phyloP scores from a whole-genome alignment of 2,888 invertebrate genomes.

The Eilema caniola region DNA sequence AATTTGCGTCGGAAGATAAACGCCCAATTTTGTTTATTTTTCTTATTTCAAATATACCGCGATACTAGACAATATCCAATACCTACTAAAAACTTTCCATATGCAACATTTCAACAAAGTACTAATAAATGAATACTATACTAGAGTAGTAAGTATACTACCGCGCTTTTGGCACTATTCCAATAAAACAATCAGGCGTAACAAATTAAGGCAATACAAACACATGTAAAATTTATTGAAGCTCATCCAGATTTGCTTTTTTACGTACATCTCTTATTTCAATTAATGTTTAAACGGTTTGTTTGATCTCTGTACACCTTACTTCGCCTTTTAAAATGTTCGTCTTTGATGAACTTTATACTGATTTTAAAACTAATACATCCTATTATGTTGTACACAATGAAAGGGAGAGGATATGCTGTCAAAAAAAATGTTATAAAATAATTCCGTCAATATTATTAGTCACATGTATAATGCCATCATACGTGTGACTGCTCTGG shows the following conservation, averaged over 20 bases:
- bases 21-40: slow-evolving; percentile 21
- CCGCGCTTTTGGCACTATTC: slow-evolving; percentile 72
- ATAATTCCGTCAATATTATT: background rate
- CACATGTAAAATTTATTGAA: slow-evolving; percentile 72
- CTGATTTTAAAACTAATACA: slow-evolving; percentile 1
- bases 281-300: slow-evolving; percentile 59
- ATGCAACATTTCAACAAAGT: slow-evolving; percentile 34
- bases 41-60: slow-evolving; percentile 20
- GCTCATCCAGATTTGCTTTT: slow-evolving; percentile 67
- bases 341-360: slow-evolving; percentile 26
- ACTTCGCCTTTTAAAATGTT: slow-evolving; percentile 15
- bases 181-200: slow-evolving; percentile 80
- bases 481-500: too few species aligned
- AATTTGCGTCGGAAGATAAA: slow-evolving; percentile 31
- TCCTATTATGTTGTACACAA: background rate
- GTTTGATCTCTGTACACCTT: slow-evolving; percentile 50
- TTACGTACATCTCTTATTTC: slow-evolving; percentile 68
- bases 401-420: background rate
- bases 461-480: too few species aligned
- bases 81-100: slow-evolving; percentile 40
- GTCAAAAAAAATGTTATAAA: background rate
- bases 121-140: slow-evolving; percentile 44
- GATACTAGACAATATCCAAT: slow-evolving; percentile 35
- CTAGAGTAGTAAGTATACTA: slow-evolving; percentile 52
- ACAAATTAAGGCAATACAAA: slow-evolving; percentile 71